phyloP scores from a whole-genome alignment of 2,113 vertebrate genomes.

The Petromus typicus region DNA sequence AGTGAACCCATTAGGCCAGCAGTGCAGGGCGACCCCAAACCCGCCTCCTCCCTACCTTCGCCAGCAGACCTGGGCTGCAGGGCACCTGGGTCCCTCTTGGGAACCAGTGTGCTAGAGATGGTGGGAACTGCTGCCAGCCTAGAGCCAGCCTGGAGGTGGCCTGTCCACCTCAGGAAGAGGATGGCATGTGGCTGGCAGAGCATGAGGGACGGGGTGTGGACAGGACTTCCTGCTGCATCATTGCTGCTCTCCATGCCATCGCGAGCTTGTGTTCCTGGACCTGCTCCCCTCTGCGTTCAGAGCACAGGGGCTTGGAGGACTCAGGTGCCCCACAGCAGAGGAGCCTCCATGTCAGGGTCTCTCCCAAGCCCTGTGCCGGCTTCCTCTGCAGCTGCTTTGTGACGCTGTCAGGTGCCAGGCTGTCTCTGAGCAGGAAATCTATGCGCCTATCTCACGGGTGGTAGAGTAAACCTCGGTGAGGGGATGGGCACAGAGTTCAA shows the following conservation, averaged over 20 bases:
- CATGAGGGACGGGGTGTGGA: no score
- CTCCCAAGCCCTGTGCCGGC: background rate
- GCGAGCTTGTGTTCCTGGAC: fast-evolving
- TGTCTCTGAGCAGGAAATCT: background rate
- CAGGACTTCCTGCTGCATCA: background rate
- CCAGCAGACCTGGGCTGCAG: fast-evolving
- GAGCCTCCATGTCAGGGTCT: background rate
- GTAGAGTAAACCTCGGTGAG: background rate
- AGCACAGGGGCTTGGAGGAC: background rate
- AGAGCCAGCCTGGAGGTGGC: background rate
- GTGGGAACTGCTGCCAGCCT: background rate
- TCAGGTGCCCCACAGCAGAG: background rate
- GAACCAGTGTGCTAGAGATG: background rate
- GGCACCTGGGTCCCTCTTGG: background rate
- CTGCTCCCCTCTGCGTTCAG: background rate
- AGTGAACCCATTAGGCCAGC: background rate
- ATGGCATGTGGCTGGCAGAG: fast-evolving
- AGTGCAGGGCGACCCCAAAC: background rate
- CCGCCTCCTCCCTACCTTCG: background rate
- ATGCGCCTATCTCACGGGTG: fast-evolving
- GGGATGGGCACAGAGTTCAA: background rate
- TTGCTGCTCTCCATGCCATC: fast-evolving
- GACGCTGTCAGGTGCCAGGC: background rate
- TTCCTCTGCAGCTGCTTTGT: background rate
- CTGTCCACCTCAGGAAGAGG: background rate